Evolutionary conservation across 2,113 vertebrate species (phyloP).

Genomic region (Nettapus auritus): DNA sequence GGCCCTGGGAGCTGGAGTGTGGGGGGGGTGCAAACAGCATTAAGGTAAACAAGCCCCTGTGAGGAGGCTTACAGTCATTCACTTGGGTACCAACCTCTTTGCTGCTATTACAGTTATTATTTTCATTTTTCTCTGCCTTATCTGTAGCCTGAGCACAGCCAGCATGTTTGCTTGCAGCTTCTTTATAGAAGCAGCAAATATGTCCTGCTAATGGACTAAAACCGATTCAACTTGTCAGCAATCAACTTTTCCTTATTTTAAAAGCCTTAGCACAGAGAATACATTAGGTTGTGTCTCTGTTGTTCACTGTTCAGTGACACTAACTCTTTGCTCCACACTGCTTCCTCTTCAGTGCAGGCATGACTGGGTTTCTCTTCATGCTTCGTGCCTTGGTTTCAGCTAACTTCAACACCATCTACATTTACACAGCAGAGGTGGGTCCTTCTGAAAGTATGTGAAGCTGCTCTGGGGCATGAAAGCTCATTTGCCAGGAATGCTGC

Average conservation of each 20-base stretch:
- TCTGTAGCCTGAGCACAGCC: neutral
- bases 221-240: neutral
- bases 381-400: conserved; percentile 90
- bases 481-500: neutral
- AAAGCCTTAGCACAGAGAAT: neutral
- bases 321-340: neutral
- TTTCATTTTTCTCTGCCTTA: neutral
- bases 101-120: no score
- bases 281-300: neutral
- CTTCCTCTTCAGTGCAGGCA: conserved; percentile 77
- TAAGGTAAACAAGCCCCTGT: neutral
- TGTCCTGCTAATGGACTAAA: neutral
- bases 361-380: conserved; percentile 87
- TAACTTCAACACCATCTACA: conserved; percentile 95
- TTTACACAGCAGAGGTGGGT: conserved; percentile 95
- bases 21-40: neutral
- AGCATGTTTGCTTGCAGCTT: neutral
- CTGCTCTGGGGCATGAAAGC: neutral
- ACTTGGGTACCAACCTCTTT: neutral
- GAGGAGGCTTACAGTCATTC: neutral
- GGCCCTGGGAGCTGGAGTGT: neutral
- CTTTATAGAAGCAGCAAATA: neutral
- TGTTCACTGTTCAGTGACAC: neutral
- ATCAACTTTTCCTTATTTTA: neutral
- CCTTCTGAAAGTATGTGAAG: neutral